Base-by-base conservation (phyloP, 2,797 vertebrate species). In the Loriculus beryllinus region DNA sequence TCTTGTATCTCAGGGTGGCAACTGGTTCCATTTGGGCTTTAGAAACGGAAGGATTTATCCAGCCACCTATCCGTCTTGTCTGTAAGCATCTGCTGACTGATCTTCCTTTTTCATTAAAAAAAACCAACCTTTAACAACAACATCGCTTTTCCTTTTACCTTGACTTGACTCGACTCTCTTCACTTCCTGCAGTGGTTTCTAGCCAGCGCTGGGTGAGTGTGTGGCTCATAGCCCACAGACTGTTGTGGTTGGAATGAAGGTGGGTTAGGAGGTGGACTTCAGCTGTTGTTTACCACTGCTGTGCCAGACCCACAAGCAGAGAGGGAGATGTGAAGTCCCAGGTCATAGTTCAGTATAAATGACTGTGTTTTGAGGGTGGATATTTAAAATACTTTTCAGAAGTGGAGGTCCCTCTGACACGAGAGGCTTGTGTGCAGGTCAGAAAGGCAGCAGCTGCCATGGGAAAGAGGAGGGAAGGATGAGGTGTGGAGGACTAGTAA, bases 131-230 rank as follows among this genome's bases (percentile, higher is more conserved):
- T 56, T 52, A 62, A 76, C 31, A 88, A 23, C 14, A 77, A 3
- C 60, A 47, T 29, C 74, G 29, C 8, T 69, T 91, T 91, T 90
- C 47, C 59, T 93, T 88, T 90, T 74, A 7, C 40, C 12, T 68
- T 78, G 68, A 33, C 45, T 68, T 78, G 68, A 33, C 45, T 74
- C 29, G 56, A 11, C 40, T 84, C 31, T 21, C 35, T 64, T 90
- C 1, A 2, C 57, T 85, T 86, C 56, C 78, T 85, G 72, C n/a
- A 52, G 57, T 17, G 42, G 29, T 81, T 92, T 86, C 7, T 39
- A 35, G 12, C 14, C 3, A 3, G 4, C 19, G 21, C 28, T 56
- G 33, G 25, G 18, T 0, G 3, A 49, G 19, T 19, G n/a, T 29
- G 22, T 31, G 37, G 63, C 56, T 79, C 9, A 4, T 3, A 29